Evolutionary conservation across 2,113 vertebrate species (phyloP), one percentile per base, ranked within the genome.

Genomic region (Tragelaphus scriptus): DNA sequence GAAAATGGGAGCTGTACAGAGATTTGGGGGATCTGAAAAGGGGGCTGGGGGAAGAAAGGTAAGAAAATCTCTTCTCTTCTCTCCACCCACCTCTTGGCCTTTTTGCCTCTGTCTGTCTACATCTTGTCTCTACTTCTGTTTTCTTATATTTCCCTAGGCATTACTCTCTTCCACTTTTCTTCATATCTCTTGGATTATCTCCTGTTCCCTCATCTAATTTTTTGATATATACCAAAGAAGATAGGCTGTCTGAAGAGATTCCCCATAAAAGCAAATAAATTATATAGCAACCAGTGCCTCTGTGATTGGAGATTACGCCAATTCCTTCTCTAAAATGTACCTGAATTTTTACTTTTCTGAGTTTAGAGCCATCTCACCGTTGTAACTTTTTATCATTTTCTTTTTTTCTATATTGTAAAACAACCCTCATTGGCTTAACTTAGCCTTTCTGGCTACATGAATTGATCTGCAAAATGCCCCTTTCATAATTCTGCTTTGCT

Each of bases 291-390:
- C 2, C 30, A 68, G 21, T 55, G 19, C 77, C 30, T 59, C 15
- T 85, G 12, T 53, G 51, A 93, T 25, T 44, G 36, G 10, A 88
- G 12, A 79, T 28, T 71, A n/a, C 89, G 7, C 5, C 7, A 80
- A 28, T 81, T 80, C 23, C 17, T 84, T 75, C 75, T 63, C 44
- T 53, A 61, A 82, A 51, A 4, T 30, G 8, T 36, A 75, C 55
- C 19, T 92, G 9, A 77, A 19, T 36, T 87, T 61, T 30, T 23
- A 87, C 17, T 84, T 94, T 63, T 94, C 47, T 77, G 47, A 77
- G 75, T 92, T 88, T 55, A 84, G 7, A 84, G 16, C 25, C 51
- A 91, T 51, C 9, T 2, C 61, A 47, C 13, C 49, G 14, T 25
- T 94, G 30, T 44, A 56, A 26, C 10, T 17, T 61, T 47, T 55